Evolutionary conservation across 2,888 invertebrate genomes (phyloP), one percentile per base, ranked within the genome.

Genomic region (Hedychridium roseum): DNA sequence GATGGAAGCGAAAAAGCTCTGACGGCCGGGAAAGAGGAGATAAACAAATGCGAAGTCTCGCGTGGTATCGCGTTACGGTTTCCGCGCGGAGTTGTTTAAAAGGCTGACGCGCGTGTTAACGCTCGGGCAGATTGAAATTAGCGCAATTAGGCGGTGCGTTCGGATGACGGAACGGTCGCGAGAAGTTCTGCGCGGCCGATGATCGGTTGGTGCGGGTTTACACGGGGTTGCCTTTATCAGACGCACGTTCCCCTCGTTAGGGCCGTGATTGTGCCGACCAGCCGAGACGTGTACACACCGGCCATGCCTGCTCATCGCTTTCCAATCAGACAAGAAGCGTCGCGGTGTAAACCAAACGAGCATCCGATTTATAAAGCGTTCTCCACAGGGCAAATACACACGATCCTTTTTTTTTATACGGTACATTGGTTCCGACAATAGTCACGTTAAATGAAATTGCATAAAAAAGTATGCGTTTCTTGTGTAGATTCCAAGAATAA

Each of bases 61-160:
- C 2, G 34, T n/a, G n/a, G 17, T 32, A 5, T 3, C 15, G 36
- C 20, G 11, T 36, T 18, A 21, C 36, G 36, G 36, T 31, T 31
- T 31, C 31, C 31, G 16, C 15, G 9, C 31, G 31, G 15, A n/a
- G 31, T 9, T 14, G 6, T 31, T 2, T 6, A 23, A 23, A 31
- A 12, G 15, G 14, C 3, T 31, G 31, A 7, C 31, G 11, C 18
- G 28, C 26, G 39, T 28, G 36, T 11, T 17, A 11, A 7, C 30
- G 20, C 30, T 16, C 15, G 20, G 14, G 32, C 20, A 7, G 32
- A 45, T 45, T 45, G 39, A 39, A 45, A 45, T 45, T 39, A 45
- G 39, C 45, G 40, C 45, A 45, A 45, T 45, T 45, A 45, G 32
- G 20, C n/a, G 31, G 15, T 36, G 36, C 43, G 37, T 44, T 20